These are phyloP conservation scores for Drosophila quasianomalipes DNA, from an alignment of 2,888 invertebrate species.

Conservation along the genomic window DNA sequence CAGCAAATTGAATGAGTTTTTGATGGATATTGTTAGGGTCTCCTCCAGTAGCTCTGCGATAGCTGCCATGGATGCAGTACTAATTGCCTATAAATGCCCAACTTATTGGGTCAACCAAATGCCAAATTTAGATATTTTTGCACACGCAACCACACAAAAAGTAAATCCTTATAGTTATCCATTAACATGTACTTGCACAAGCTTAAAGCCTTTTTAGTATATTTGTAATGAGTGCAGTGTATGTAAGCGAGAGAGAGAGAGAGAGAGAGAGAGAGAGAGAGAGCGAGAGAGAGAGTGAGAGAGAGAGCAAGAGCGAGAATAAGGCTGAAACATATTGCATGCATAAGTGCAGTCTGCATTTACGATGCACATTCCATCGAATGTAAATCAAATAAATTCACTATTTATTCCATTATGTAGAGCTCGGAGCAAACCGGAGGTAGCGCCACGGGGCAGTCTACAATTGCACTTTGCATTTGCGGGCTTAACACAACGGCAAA, in stretches of 20 bases:
- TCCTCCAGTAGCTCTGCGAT: background rate
- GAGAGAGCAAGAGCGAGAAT: background rate
- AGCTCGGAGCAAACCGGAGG: slow-evolving; percentile 5
- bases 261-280: background rate
- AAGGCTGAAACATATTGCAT: slow-evolving; percentile 38
- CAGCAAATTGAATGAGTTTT: background rate
- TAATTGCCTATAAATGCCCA: background rate
- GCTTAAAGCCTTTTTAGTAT: background rate
- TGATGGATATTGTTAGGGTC: background rate
- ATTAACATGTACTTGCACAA: background rate
- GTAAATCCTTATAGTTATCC: background rate
- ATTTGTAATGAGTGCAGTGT: background rate
- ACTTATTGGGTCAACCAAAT: background rate
- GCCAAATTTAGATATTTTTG: background rate
- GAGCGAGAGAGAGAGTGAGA: background rate
- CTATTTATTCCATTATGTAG: slow-evolving; percentile 53
- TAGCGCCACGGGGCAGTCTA: slow-evolving; percentile 12
- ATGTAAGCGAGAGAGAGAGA: background rate
- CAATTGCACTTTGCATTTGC: slow-evolving; percentile 44
- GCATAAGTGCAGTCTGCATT: slow-evolving; percentile 45
- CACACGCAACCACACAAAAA: background rate
- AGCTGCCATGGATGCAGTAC: background rate
- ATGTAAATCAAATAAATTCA: slow-evolving; percentile 59
- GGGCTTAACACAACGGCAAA: slow-evolving; percentile 42
- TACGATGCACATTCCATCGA: slow-evolving; percentile 25